Evolutionary conservation across 2,888 invertebrate species (phyloP), one percentile per base, ranked within the genome.

Genomic region (Merodon equestris): DNA sequence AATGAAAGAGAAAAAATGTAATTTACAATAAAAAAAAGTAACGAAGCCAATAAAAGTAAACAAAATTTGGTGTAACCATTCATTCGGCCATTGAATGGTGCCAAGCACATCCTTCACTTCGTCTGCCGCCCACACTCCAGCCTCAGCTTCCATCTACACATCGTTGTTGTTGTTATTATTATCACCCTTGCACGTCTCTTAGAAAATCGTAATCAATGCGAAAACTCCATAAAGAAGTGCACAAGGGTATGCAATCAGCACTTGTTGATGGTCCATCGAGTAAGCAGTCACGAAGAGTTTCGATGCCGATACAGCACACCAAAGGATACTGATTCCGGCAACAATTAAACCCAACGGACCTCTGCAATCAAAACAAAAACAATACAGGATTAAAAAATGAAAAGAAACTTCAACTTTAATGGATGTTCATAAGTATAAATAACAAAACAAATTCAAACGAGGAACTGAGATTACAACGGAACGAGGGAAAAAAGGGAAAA

Each of bases 211-310:
- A 83, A 94, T 91, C 81, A 94, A 90, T 50, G 94, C 94, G 88
- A 95, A 95, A 66, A 94, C 93, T 71, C 93, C 93, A 87, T 95
- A 95, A 74, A 95, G 91, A 74, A 95, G 90, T 34, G 93, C 93
- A 88, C 94, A 95, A 12, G 94, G 94, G 89, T 95, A 94, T 70
- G 94, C 93, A 83, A 93, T 91, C 73, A 93, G 88, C 51, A 91
- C 90, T 88, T 93, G 93, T 87, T 93, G 94, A 86, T 92, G 92
- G 85, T 93, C 92, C 93, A 94, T 93, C 77, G 91, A 90, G 82
- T 94, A 90, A 18, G 94, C 94, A 44, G 93, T 93, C 66, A 94
- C 94, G 88, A 95, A 95, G 57, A 95, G 90, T 88, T 94, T 95
- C 60, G 94, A 94, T 34, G 94, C 94, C 18, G 94, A 93, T 81